Percentiles rank a stretch among this genome's conserved stretches.
These are phyloP conservation scores for Centrocercus urophasianus DNA, from an alignment of 2,113 vertebrate genomes.

Conservation along the genomic window DNA sequence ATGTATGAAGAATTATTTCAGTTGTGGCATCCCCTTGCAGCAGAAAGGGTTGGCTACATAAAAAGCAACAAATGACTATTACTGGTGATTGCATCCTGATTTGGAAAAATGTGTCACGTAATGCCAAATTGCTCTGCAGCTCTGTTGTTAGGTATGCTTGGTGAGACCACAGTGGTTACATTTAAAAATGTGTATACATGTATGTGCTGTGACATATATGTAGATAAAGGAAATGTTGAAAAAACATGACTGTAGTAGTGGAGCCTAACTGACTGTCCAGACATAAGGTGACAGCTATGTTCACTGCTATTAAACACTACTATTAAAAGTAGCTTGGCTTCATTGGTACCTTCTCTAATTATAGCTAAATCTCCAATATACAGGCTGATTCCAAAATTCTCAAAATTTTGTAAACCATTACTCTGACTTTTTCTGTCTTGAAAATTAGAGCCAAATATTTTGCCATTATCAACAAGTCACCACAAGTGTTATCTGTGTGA, in stretches of 20 bases:
- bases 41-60: neutral
- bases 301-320: neutral
- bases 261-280: neutral
- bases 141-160: neutral
- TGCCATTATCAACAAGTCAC: neutral
- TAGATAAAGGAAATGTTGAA: neutral
- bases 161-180: neutral
- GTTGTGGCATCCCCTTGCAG: neutral
- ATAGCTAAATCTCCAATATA: neutral
- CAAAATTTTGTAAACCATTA: neutral
- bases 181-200: neutral
- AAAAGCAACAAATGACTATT: neutral
- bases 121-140: neutral
- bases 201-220: neutral
- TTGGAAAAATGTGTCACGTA: neutral
- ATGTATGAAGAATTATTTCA: neutral
- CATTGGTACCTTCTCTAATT: neutral
- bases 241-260: rapidly evolving
- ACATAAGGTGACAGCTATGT: neutral
- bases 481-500: neutral
- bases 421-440: neutral
- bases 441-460: neutral
- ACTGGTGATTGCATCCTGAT: neutral
- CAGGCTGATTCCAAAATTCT: neutral
- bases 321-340: neutral